Conservation (phyloP, 2,888 invertebrate genomes). For the Vandiemenella viatica region DNA sequence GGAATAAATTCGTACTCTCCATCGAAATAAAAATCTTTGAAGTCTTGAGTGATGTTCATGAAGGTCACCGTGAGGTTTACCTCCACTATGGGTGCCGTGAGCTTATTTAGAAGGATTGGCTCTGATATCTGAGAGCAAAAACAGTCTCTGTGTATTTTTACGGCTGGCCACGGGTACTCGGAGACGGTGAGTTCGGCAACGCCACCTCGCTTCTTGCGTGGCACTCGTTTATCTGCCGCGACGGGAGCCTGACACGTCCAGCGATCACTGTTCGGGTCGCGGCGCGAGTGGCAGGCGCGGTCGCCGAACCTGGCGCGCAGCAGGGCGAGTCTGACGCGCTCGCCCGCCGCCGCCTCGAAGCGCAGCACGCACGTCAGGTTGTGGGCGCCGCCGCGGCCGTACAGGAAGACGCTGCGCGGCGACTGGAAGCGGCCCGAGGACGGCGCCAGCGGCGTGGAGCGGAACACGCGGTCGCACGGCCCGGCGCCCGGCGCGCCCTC, state of each 20-base stretch:
- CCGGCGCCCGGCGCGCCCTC: conserved; percentile 43
- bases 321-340: conserved; percentile 53
- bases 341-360: conserved; percentile 54
- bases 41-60: conserved; percentile 71
- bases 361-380: conserved; percentile 60
- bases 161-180: conserved; percentile 54
- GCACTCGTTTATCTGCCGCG: conserved; percentile 53
- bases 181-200: conserved; percentile 45
- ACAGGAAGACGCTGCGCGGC: conserved; percentile 66
- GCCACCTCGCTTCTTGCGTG: conserved; percentile 27
- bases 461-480: conserved; percentile 42
- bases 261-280: conserved; percentile 48
- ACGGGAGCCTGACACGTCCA: conserved; percentile 46
- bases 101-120: conserved; percentile 45
- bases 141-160: conserved; percentile 54
- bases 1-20: conserved; percentile 30
- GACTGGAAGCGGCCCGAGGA: conserved; percentile 49
- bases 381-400: conserved; percentile 63
- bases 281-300: conserved; percentile 47
- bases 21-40: conserved; percentile 63
- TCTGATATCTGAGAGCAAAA: conserved; percentile 60
- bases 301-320: conserved; percentile 53
- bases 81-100: conserved; percentile 56
- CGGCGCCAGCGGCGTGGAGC: conserved; percentile 21
- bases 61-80: conserved; percentile 59